These are phyloP conservation scores for Tyto alba DNA, from an alignment of 2,113 vertebrate species.

Conservation along the genomic window DNA sequence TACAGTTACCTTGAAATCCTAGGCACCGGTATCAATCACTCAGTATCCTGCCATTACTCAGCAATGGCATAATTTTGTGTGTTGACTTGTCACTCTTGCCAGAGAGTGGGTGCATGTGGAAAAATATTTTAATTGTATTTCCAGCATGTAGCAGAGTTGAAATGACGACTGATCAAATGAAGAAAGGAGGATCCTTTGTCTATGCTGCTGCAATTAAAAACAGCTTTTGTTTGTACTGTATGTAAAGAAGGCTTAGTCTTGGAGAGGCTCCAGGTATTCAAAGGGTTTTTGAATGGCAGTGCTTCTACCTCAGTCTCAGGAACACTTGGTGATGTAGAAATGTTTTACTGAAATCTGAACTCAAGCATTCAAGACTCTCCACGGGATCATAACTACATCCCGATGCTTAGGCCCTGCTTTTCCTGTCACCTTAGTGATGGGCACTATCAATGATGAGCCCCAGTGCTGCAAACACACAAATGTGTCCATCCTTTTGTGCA, in stretches of 20 bases:
- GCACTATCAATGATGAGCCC: background rate
- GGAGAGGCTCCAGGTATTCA: background rate
- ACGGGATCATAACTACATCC: rapidly evolving
- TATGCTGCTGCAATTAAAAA: background rate
- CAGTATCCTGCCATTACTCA: background rate
- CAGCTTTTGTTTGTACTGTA: background rate
- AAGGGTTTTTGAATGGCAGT: background rate
- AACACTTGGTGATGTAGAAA: background rate
- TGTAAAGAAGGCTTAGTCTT: background rate
- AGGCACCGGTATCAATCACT: background rate
- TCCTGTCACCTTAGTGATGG: background rate
- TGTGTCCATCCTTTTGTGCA: background rate
- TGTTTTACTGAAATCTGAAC: background rate
- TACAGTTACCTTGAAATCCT: background rate
- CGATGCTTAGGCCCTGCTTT: background rate
- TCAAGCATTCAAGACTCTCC: background rate
- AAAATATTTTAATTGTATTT: slow-evolving; percentile 33
- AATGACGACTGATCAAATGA: background rate
- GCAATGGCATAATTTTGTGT: background rate
- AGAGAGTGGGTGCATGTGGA: background rate
- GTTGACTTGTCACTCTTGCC: background rate
- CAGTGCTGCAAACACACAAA: background rate
- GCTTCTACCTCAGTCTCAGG: background rate
- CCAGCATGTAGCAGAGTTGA: background rate
- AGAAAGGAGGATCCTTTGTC: background rate